Evolutionary conservation across 1,140 invertebrate genomes (phyloP).

Genomic region (Bombus sibiricus): DNA sequence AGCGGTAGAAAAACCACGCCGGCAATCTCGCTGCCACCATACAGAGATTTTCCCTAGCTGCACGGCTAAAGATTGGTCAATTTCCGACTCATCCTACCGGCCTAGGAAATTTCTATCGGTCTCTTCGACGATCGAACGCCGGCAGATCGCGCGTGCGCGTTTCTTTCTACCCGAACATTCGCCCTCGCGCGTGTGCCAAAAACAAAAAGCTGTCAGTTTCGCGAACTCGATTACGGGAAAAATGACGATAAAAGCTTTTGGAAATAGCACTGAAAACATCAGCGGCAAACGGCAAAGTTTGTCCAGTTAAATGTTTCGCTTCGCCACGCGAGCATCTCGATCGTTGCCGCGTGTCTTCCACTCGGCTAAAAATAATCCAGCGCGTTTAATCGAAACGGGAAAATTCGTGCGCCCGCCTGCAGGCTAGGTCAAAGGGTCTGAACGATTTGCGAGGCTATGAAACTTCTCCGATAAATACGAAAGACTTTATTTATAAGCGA

Average conservation of each 20-base stretch:
- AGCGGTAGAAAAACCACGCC: slow-evolving; percentile 30
- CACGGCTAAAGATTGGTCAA: slow-evolving; percentile 46
- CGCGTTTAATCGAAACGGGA: slow-evolving; percentile 47
- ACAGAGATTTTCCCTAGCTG: slow-evolving; percentile 22
- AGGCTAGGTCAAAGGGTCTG: slow-evolving; percentile 34
- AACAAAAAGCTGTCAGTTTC: too few species aligned
- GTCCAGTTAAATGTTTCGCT: background rate
- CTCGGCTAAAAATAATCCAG: slow-evolving; percentile 35
- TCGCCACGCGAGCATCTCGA: background rate
- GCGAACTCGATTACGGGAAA: too few species aligned
- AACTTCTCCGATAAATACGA: background rate
- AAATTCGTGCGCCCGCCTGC: slow-evolving; percentile 10
- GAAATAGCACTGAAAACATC: too few species aligned
- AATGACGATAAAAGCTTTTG: too few species aligned
- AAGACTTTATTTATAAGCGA: background rate
- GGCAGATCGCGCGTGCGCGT: too few species aligned
- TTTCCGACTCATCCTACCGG: slow-evolving; percentile 37
- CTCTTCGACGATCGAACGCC: background rate
- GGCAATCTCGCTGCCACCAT: slow-evolving; percentile 8
- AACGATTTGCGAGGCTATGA: slow-evolving; percentile 26
- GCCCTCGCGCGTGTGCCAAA: too few species aligned
- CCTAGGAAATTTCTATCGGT: slow-evolving; percentile 22
- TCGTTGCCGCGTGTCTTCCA: slow-evolving; percentile 28
- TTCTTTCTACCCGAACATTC: background rate
- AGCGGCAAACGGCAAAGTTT: too few species aligned